Evolutionary conservation across 2,888 invertebrate genomes (phyloP), one percentile per base, ranked within the genome.

Genomic region (Sycophila texana): DNA sequence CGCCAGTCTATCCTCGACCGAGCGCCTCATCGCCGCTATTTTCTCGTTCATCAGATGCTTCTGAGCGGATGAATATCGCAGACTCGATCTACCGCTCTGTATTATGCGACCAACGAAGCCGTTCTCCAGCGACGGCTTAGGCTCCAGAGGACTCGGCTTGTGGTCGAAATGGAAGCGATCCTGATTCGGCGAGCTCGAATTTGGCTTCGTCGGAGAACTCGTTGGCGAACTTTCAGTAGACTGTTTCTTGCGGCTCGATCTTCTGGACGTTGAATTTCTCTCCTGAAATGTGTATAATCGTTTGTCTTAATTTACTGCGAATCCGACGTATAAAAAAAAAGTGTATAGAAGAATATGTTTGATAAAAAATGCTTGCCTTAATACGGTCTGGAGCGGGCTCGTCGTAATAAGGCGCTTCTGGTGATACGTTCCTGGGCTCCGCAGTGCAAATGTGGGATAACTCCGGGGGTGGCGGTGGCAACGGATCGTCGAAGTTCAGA

Each of bases 391-490:
- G 51, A 14, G 74, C 14, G 4, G 61, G 1, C 13, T 81, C 79
- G 1, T 74, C 70, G 39, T 67, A 74, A n/a, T 66, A 66, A 0
- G 77, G 76, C 55, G 67, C 60, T 10, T 74, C 83, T 82, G 49
- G 84, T 83, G 58, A 87, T 83, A 77, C 84, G 84, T 78, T 82
- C 85, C 83, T 85, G 87, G 84, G 86, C 84, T 80, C 84, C 0
- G 81, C 65, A 49, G 80, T 58, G 47, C 78, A 81, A n/a, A 51
- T 51, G 79, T 51, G 83, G 55, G 80, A 78, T 5, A 81, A 20
- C 83, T 93, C 92, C 0, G 93, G 92, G 0, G 94, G 94, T 4
- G 94, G 94, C 4, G 94, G 94, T 13, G 94, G 94, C 76, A 94
- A 89, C 10, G 94, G 94, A 84, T 94, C 94, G 84, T 94, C 94